phyloP scores from a whole-genome alignment of 2,888 invertebrate species.

The Pristionchus japonicus region DNA sequence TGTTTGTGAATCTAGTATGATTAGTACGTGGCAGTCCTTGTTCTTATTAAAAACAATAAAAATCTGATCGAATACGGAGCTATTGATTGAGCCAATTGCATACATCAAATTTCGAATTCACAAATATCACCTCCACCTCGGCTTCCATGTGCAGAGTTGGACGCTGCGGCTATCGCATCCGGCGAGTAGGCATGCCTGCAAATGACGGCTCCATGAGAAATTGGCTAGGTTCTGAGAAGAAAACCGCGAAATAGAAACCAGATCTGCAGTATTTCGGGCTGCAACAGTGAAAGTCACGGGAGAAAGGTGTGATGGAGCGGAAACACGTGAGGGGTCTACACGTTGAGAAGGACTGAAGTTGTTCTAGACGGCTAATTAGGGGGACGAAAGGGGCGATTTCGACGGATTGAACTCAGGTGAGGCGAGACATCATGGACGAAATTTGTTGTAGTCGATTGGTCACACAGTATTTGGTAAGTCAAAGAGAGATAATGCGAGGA shows the following conservation, averaged over 20 bases:
- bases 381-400: background rate
- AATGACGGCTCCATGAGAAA: background rate
- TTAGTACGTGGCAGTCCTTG: too few species aligned
- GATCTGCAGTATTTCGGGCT: background rate
- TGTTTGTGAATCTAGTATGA: too few species aligned
- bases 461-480: too few species aligned
- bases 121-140: background rate
- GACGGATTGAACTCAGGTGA: background rate
- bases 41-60: too few species aligned
- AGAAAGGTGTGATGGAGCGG: background rate
- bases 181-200: conserved; percentile 27
- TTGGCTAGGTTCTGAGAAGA: background rate
- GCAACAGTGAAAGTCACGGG: background rate
- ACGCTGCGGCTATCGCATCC: background rate
- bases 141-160: background rate
- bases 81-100: too few species aligned
- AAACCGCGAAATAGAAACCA: background rate
- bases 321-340: background rate
- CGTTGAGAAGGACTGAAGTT: background rate
- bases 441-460: too few species aligned
- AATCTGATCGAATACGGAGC: too few species aligned
- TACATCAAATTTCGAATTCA: background rate
- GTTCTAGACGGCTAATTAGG: background rate
- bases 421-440: background rate
- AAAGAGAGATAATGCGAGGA: too few species aligned